Base-by-base conservation (phyloP, 2,797 vertebrate species). In the Anas flavirostris region DNA sequence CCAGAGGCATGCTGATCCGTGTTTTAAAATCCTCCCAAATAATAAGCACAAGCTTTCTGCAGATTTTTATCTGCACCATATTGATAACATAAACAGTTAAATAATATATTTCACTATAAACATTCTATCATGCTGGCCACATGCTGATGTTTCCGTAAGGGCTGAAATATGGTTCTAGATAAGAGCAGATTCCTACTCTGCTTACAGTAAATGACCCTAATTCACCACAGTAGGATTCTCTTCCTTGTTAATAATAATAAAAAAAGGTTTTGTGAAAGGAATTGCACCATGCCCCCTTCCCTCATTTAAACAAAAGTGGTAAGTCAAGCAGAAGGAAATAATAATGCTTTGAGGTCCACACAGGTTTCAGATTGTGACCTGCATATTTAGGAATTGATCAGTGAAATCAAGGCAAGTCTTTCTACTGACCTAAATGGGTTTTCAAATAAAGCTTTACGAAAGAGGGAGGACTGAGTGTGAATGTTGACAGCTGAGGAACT, bases 251-350 rank as follows among this genome's bases (percentile, higher is more conserved):
- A 55, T 76, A 18, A 16, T 46, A 48, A 8, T 50, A 31, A 28
- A 26, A 60, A 64, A n/a, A 28, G 55, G 6, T 11, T 77, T 64
- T 64, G 35, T 62, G 41, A 29, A 79, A 63, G 31, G 43, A 88
- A 88, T 48, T 79, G 48, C 28, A 82, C 22, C 2, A 56, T 86
- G 39, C 23, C 39, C 41, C 19, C 41, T 12, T 82, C 18, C 41
- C 9, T 29, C 46, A 59, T 52, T 88, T 52, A 83, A 83, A 73
- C 22, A 5, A 10, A 88, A 91, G 58, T 52, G 37, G 26, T 16
- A 83, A 86, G 53, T 88, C 63, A 95, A 91, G 63, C 31, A 88
- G 63, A 82, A 91, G 56, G 85, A 92, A 86, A 82, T 48, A 88
- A 63, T 43, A 84, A 84, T 70, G 79, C 77, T 82, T 69, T 46